Base-by-base conservation (phyloP, 2,888 invertebrate species). In the Stratiomys singularior region DNA sequence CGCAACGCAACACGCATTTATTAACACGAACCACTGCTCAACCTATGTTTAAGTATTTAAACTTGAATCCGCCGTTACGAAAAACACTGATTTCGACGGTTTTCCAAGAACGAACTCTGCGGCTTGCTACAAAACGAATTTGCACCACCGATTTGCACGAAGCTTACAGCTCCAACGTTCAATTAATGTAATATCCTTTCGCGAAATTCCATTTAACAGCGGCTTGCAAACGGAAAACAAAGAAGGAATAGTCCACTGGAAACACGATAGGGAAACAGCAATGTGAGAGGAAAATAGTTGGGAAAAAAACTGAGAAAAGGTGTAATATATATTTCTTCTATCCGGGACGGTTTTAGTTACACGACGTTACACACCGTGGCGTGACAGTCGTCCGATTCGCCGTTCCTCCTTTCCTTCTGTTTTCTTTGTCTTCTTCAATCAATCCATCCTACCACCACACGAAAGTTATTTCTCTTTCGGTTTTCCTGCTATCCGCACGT, bases 291-390 rank as follows among this genome's bases (percentile, higher is more conserved):
- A 69, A 69, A 25, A 44, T 30, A 64, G 27, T 64, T 23, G 25
- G 23, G 13, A 69, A 69, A 69, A 37, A 66, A 46, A 47, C 69
- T 23, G 21, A 25, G 25, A 23, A 69, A 46, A 69, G 64, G 64
- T 64, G 47, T 23, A 69, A 30, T 69, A 69, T 18, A 30, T 46
- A 46, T 27, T 76, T 76, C 79, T 80, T 80, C 81, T 79, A 81
- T 81, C 82, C 81, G 80, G 82, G 82, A 82, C 82, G 82, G 82
- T 80, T 81, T 81, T 80, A 81, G 82, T 81, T 82, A 81, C 82
- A 80, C 81, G 81, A 81, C 81, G 78, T 79, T 79, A 80, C 80
- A 80, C 81, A 81, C 80, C 79, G 80, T 80, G 80, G 80, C 79
- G 78, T 80, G 76, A 72, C 79, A 67, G 64, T 77, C 66, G 66